A percentile compares a stretch with the other conserved stretches of the same genome.
Evolutionary conservation across 2,888 invertebrate species (phyloP).

Genomic region (Polydrusus pterygomalis): DNA sequence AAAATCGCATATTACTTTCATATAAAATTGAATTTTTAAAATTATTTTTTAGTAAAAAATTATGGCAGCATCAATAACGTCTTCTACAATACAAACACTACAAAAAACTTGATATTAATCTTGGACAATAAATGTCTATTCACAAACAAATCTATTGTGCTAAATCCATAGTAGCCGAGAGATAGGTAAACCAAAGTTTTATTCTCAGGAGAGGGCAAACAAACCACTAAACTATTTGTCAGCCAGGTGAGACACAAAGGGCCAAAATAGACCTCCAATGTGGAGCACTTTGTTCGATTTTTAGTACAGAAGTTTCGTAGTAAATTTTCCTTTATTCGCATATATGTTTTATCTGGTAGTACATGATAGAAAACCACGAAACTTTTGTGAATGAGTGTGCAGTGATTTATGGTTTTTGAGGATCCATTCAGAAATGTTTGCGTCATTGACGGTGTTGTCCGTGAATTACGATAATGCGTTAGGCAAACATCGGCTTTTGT

Average conservation of each 20-base stretch:
- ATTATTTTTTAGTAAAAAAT: background rate
- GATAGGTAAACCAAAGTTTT: slow-evolving; percentile 47
- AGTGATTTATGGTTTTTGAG: slow-evolving; percentile 37
- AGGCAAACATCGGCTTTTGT: slow-evolving; percentile 6
- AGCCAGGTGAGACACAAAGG: slow-evolving; percentile 46
- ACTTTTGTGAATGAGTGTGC: slow-evolving; percentile 32
- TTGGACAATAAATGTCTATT: background rate
- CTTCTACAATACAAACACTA: background rate
- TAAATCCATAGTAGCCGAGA: slow-evolving; percentile 32
- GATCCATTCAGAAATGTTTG: slow-evolving; percentile 38
- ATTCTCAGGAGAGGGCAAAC: slow-evolving; percentile 35
- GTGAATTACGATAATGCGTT: slow-evolving; percentile 5
- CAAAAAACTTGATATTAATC: background rate
- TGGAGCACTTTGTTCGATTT: slow-evolving; percentile 46
- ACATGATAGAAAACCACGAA: slow-evolving; percentile 46
- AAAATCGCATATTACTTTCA: too few relatives aligned
- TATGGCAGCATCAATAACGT: background rate
- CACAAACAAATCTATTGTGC: slow-evolving; percentile 4
- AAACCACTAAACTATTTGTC: slow-evolving; percentile 45
- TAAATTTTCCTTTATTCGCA: slow-evolving; percentile 38
- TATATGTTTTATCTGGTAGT: slow-evolving; percentile 32
- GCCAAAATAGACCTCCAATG: slow-evolving; percentile 36
- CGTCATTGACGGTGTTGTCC: slow-evolving; percentile 16
- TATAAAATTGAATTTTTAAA: too few relatives aligned
- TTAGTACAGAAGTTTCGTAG: slow-evolving; percentile 34